A percentile compares a stretch with the other conserved stretches of the same genome.
Conservation (phyloP, 2,888 invertebrate species). For the Geotrupes spiniger region DNA sequence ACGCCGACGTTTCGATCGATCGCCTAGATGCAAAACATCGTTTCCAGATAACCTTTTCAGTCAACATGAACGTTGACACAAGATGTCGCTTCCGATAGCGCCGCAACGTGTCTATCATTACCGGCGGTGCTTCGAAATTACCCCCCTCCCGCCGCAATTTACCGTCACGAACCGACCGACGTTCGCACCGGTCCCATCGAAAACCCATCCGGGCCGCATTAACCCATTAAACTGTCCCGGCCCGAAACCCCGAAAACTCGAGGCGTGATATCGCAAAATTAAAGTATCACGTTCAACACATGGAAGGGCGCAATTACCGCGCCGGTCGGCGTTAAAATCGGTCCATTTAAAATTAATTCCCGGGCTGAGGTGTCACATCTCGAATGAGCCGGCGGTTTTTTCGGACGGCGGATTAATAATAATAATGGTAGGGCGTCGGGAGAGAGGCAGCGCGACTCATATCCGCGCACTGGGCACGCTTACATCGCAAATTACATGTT, state of each 20-base stretch:
- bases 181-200: background rate
- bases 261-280: no score
- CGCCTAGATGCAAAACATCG: slow-evolving; percentile 1
- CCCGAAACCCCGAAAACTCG: no score
- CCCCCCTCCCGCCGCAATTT: slow-evolving; percentile 13
- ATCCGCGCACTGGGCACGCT: no score
- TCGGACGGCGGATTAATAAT: background rate
- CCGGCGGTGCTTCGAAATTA: slow-evolving; percentile 22
- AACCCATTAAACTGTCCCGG: no score
- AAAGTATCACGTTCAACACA: no score
- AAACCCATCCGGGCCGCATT: background rate
- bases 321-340: background rate
- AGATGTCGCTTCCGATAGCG: slow-evolving; percentile 21
- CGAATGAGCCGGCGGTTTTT: slow-evolving; percentile 1
- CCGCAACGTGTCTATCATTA: slow-evolving; percentile 22
- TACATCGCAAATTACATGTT: no score
- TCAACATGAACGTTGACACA: slow-evolving; percentile 24
- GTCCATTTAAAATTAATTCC: slow-evolving; percentile 5
- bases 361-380: background rate
- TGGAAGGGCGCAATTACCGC: background rate
- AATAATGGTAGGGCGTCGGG: background rate
- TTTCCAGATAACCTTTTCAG: slow-evolving; percentile 9
- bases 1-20: no score
- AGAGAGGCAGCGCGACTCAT: no score
- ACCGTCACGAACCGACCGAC: slow-evolving; percentile 11